Evolutionary conservation across 2,113 vertebrate genomes (phyloP), one percentile per base, ranked within the genome.

Genomic region (Bothrops jararaca): DNA sequence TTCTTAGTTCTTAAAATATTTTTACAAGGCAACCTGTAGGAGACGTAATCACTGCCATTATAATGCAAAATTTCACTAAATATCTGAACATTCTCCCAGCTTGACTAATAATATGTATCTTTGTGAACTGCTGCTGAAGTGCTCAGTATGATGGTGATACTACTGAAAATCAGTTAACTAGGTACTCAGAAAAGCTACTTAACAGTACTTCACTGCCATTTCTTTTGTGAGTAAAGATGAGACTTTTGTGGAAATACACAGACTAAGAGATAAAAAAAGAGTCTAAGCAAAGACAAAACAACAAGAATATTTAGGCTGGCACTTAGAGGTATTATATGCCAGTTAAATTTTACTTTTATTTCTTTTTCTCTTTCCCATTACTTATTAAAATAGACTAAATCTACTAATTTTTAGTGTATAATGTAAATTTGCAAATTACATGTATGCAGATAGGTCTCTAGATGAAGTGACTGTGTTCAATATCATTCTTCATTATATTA

Each of bases 91-190:
- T 86, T 95, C 93, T 92, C 94, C n/a, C 64, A 92, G 23, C 54
- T 50, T 0, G 39, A 92, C 91, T 92, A 2, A 15, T 22, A 57
- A 39, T 39, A n/a, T 0, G 22, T 94, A 48, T 89, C 0, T 45
- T 0, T 23, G 91, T 80, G 90, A 93, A 5, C 45, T 93, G 90
- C 10, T 50, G 85, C 45, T 92, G 15, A 24, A 92, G 45, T 26
- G 50, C 52, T 88, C 57, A 13, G 29, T 50, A 23, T 60, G 86
- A 85, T 88, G 45, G 45, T 12, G 42, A 90, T 39, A 60, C 86
- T 91, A 58, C 2, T 91, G 26, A 50, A 56, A 94, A 95, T 85
- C n/a, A 92, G 85, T 57, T 92, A 4, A 93, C 92, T 93, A 90
- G 57, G 4, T 7, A 18, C 45, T 29, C 56, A 93, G 86, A 53